Evolutionary conservation across 2,797 vertebrate genomes (phyloP), one percentile per base, ranked within the genome.

Genomic region (Chiloscyllium punctatum): DNA sequence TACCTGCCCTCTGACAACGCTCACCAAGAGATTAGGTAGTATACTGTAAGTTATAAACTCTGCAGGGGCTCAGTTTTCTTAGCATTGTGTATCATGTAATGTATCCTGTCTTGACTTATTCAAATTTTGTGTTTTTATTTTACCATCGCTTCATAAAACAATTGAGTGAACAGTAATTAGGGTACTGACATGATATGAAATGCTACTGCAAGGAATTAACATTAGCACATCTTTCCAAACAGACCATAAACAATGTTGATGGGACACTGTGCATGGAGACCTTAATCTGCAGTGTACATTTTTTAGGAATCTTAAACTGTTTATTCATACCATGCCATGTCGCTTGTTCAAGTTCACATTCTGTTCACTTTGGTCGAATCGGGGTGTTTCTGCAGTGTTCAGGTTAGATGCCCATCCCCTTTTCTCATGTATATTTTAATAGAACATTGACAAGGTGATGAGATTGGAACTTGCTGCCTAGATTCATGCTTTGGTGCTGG

Each of bases 351-450:
- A 95, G 96, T 79, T 96, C 94, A 94, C 95, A 87, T 94, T 87
- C 95, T 96, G 48, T 95, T 97, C 0, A 96, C 96, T 77, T 96
- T 96, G 88, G 88, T 96, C 96, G 96, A 96, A 96, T 1, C 96
- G 96, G 87, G 96, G 95, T 57, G 66, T 86, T 96, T 95, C 96
- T 95, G 95, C 96, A 96, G 95, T 96, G 97, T 97, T 97, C 96
- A 96, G 97, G 84, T 95, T 2, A 94, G 94, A 96, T 96, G 77
- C 96, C 96, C 96, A 95, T 97, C 96, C 96, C 95, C 62, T 96
- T 96, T 96, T 68, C 95, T 96, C 96, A 68, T 96, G 96, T 96
- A 95, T 96, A 95, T 96, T 97, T 96, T 96, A 97, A 96, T 96
- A 95, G 86, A 96, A 96, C 42, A 95, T 62, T 96, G 96, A 9